Percentiles rank a stretch among this genome's conserved stretches.
These are phyloP conservation scores for Ennomos quercinarius DNA, from an alignment of 2,888 invertebrate species.

Conservation along the genomic window DNA sequence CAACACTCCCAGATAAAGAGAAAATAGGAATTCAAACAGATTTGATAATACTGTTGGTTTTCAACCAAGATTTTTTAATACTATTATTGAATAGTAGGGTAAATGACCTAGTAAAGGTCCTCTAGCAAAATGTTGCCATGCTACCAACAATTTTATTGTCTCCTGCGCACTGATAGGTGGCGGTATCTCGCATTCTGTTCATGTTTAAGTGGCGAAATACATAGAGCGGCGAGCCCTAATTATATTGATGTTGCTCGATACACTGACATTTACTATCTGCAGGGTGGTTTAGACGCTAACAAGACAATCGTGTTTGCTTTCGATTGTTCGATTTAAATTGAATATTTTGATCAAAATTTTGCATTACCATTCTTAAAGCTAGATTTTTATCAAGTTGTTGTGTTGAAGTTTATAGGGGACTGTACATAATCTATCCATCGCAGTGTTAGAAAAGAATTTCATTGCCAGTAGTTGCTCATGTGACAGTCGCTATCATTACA, in stretches of 20 bases:
- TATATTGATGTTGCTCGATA: slow-evolving; percentile 57
- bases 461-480: no score
- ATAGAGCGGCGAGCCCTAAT: slow-evolving; percentile 53
- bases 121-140: slow-evolving; percentile 11
- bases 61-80: neutral
- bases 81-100: neutral
- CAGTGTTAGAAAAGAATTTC: no score
- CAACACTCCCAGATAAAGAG: no score
- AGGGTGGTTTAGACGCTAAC: slow-evolving; percentile 36
- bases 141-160: slow-evolving; percentile 44
- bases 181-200: slow-evolving; percentile 36
- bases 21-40: no score
- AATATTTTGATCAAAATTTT: slow-evolving; percentile 28
- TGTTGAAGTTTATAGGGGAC: slow-evolving; percentile 2
- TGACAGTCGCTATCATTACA: no score
- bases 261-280: slow-evolving; percentile 53
- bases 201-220: slow-evolving; percentile 49
- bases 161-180: slow-evolving; percentile 50
- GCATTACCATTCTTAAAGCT: slow-evolving; percentile 11
- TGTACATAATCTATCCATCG: neutral
- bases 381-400: slow-evolving; percentile 5
- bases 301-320: slow-evolving; percentile 33
- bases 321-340: slow-evolving; percentile 31
- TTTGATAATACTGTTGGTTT: neutral
- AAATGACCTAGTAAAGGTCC: neutral